Base-by-base conservation (phyloP, 2,113 vertebrate species). In the Phaetusa simplex region DNA sequence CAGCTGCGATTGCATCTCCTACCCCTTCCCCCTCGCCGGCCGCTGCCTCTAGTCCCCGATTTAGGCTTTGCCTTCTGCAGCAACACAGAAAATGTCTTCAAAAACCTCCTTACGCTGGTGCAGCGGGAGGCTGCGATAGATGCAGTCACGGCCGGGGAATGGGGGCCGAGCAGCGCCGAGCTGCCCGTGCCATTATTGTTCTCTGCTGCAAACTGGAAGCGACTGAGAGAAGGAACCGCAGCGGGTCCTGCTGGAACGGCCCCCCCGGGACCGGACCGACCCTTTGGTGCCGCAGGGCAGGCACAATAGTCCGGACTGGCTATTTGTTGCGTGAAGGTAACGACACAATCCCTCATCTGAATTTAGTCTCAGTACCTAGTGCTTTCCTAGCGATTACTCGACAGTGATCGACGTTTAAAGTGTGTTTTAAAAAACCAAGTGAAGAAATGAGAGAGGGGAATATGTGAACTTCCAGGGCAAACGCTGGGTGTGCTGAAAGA, bases 151-250 rank as follows among this genome's bases (percentile, higher is more conserved):
- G 95, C 89, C n/a, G 78, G 95, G 88, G 91, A 74, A 38, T 3
- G 86, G 73, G 91, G 1, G 21, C 53, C 0, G 69, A 78, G 95
- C 92, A 7, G 56, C 24, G 76, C 95, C 50, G n/a, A 73, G 93
- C 88, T 67, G 27, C 62, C 95, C 69, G 95, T 95, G 96, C 94
- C 96, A 93, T 94, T 19, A 92, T 89, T 96, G 95, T 96, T 97
- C 95, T 97, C 86, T 67, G 78, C 93, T 91, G 95, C 91, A 30
- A 50, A 64, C 93, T 92, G 95, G 89, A 94, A 91, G 81, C 65
- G 11, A 50, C 77, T 1, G 30, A 83, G 74, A 61, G 87, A 32
- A 77, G 93, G 83, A 66, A 40, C 56, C 11, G 6, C 66, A 71
- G 76, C 21, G 8, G 26, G 61, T 77, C 88, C 90, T 56, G 79